Evolutionary conservation across 2,113 vertebrate species (phyloP).

Genomic region (Dinomys branickii): DNA sequence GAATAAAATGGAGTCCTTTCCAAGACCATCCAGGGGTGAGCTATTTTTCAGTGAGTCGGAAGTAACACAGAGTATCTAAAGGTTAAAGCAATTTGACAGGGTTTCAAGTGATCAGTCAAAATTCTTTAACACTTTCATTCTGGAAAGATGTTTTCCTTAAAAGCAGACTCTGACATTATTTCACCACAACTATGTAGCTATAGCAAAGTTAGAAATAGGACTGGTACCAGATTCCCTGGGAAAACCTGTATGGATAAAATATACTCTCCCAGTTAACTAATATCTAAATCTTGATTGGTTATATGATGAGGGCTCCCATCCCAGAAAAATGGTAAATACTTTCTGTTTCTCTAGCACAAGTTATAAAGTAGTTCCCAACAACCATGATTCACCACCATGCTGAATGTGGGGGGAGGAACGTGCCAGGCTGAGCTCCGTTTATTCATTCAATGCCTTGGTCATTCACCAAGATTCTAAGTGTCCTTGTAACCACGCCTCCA

Average conservation of each 20-base stretch:
- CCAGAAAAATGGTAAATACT: conserved; percentile 5
- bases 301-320: neutral
- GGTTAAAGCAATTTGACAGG: conserved; percentile 42
- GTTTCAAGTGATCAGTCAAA: conserved; percentile 1
- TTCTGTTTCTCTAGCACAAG: neutral
- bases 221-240: neutral
- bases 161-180: conserved; percentile 27
- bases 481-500: neutral
- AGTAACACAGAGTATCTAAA: conserved; percentile 33
- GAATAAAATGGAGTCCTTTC: conserved; percentile 38
- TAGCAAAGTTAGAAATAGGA: neutral
- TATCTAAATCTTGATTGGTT: neutral
- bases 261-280: neutral
- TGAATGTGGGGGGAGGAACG: neutral
- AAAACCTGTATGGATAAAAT: neutral
- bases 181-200: neutral
- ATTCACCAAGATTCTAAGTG: neutral
- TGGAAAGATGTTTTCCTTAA: conserved; percentile 46
- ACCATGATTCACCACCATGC: neutral
- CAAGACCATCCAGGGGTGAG: neutral
- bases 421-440: neutral
- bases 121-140: conserved; percentile 28
- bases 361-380: conserved; percentile 30
- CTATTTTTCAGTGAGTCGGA: conserved; percentile 46
- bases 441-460: neutral